These are phyloP conservation scores for Anthopleura sola DNA, from an alignment of 64 coral and sea anemone genomes.

Conservation along the genomic window DNA sequence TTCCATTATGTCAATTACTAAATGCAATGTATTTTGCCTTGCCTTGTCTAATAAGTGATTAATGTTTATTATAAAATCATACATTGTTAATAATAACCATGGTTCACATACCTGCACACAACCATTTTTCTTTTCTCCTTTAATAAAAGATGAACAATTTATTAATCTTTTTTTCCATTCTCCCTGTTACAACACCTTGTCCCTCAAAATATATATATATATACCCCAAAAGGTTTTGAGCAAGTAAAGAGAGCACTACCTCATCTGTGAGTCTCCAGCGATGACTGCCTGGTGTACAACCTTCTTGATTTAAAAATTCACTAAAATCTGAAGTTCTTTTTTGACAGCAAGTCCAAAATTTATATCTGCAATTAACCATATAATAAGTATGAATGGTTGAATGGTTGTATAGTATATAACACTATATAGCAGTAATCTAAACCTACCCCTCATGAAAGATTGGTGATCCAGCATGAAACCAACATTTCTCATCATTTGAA, in stretches of 20 bases:
- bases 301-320: slow-evolving; percentile 95
- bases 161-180: neutral
- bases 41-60: too few relatives aligned
- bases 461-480: slow-evolving; percentile 79
- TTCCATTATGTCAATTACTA: too few relatives aligned
- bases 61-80: neutral
- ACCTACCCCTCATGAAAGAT: slow-evolving; percentile 94
- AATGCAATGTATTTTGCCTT: too few relatives aligned
- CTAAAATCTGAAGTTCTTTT: slow-evolving; percentile 94
- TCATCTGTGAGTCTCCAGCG: slow-evolving; percentile 89
- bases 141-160: slow-evolving; percentile 11
- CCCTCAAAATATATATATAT: too few relatives aligned
- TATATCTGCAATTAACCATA: slow-evolving; percentile 54
- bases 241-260: slow-evolving; percentile 1
- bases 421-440: too few relatives aligned
- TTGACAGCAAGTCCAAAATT: slow-evolving; percentile 95
- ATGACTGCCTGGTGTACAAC: slow-evolving; percentile 78
- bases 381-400: neutral
- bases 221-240: too few relatives aligned
- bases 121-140: slow-evolving; percentile 92
- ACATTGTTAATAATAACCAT: neutral
- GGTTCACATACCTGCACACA: slow-evolving; percentile 60
- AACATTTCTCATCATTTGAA: slow-evolving; percentile 77
- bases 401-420: too few relatives aligned
- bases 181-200: too few relatives aligned